These are phyloP conservation scores for Thera obeliscata DNA, from an alignment of 2,888 invertebrate genomes.

Conservation along the genomic window DNA sequence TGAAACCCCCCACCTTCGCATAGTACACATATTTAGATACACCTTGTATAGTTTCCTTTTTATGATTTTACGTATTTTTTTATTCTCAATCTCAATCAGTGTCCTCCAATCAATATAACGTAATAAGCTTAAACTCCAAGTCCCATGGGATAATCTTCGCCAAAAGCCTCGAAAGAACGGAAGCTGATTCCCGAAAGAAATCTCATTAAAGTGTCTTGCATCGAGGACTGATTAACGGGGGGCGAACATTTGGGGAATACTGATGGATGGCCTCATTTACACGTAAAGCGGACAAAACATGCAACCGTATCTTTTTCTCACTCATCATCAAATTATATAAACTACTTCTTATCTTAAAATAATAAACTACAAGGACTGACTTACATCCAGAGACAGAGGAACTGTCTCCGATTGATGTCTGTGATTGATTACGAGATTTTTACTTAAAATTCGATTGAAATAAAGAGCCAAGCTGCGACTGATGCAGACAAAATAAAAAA, in stretches of 20 bases:
- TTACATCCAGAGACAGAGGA: no score
- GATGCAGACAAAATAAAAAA: no score
- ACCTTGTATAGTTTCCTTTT: neutral
- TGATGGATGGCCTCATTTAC: slow-evolving; percentile 14
- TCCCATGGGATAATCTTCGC: slow-evolving; percentile 16
- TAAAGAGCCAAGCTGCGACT: no score
- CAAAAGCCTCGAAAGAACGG: slow-evolving; percentile 24
- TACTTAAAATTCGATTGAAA: no score
- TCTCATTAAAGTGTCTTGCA: slow-evolving; percentile 73
- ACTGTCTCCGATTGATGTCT: no score
- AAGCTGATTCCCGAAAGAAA: slow-evolving; percentile 66
- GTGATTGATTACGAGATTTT: no score
- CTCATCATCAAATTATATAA: no score
- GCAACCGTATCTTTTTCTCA: neutral
- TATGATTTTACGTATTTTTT: neutral
- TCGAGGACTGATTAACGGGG: slow-evolving; percentile 67
- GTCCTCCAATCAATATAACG: slow-evolving; percentile 10
- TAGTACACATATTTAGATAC: no score
- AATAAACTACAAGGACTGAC: no score
- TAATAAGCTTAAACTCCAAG: slow-evolving; percentile 18
- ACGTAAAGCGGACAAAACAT: slow-evolving; percentile 5
- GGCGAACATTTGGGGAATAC: slow-evolving; percentile 34
- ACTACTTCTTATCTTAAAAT: no score
- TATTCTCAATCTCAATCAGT: neutral
- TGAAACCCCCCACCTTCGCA: no score